Evolutionary conservation across 1,140 invertebrate genomes (phyloP), one percentile per base, ranked within the genome.

Genomic region (Drosophila bocki): DNA sequence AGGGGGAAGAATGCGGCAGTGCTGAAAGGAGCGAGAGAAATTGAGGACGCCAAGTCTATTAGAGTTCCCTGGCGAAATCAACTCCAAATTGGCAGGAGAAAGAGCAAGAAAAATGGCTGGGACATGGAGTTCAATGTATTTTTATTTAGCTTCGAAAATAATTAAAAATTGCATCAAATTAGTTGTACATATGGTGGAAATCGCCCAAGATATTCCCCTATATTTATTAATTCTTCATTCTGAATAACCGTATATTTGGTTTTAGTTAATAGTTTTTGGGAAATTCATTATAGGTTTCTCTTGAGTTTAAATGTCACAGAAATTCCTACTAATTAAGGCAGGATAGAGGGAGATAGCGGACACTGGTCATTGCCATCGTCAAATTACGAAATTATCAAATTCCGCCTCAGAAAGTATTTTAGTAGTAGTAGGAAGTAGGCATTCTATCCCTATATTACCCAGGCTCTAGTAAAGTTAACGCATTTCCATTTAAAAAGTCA

Each of bases 401-500:
- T 26, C 26, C 26, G 3, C 26, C 26, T 26, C 26, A 4, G 26
- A 5, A 26, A 26, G 26, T 26, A 26, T 4, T 5, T 26, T 26
- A 26, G 26, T 26, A 26, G 26, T 26, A 26, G 26, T 26, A 3
- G 3, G 3, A 26, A 26, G 26, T 26, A 26, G 26, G 26, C 26
- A 19, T 19, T 19, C 3, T 47, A 9, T n/a, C 13, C 13, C 7
- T 7, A 44, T 32, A n/a, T 44, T 51, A 57, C 26, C 17, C 7
- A 19, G 7, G 5, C 13, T 11, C 8, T 9, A 54, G n/a, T 17
- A 3, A 41, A 47, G 22, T 29, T 45, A 63, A 47, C 32, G 45
- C 51, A 60, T 57, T 63, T 59, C 61, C 50, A 58, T 68, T 64
- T 76, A 64, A 84, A 84, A 82, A 75, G 75, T 79, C 82, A 76